Conservation (phyloP, 2,113 vertebrate species). For the Indri indri region DNA sequence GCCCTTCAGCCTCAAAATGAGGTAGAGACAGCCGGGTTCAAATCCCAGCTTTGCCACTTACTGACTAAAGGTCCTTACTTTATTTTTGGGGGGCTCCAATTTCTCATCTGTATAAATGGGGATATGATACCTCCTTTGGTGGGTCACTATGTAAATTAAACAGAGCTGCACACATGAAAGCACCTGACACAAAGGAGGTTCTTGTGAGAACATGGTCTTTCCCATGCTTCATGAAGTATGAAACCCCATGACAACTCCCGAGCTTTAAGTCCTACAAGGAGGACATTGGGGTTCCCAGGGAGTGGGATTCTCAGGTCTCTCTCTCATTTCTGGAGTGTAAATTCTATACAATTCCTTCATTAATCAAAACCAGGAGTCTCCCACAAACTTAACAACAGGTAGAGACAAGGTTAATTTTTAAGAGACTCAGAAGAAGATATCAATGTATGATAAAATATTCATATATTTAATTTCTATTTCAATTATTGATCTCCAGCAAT, state of each 20-base stretch:
- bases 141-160: background rate
- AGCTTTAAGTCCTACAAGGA: background rate
- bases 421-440: background rate
- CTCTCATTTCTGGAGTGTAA: background rate
- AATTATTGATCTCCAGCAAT: background rate
- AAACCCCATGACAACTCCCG: background rate
- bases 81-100: background rate
- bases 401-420: background rate
- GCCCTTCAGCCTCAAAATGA: background rate
- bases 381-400: background rate
- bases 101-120: background rate
- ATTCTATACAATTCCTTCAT: background rate
- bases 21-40: background rate
- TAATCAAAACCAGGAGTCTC: background rate
- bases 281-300: background rate
- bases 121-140: background rate
- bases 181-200: background rate
- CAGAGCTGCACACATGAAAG: background rate
- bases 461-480: slow-evolving; percentile 23
- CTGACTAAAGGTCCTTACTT: background rate
- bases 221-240: background rate
- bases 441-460: background rate
- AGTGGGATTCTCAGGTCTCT: background rate
- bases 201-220: background rate
- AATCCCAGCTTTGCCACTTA: background rate